phyloP scores from a whole-genome alignment of 2,113 vertebrate species.

The Trematocara macrostoma region DNA sequence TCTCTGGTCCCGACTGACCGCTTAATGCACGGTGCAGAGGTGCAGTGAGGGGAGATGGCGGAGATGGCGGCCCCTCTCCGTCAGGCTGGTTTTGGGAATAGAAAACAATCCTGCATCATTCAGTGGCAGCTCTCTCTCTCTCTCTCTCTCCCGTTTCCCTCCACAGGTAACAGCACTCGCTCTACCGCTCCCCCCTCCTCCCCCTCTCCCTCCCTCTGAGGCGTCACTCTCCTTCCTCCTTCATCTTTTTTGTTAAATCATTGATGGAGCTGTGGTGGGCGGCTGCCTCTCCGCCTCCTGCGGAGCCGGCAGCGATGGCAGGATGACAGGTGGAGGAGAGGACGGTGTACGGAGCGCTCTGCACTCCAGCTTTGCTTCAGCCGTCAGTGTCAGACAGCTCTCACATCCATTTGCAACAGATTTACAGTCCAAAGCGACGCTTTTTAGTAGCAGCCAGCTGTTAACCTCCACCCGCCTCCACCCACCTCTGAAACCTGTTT shows the following conservation, averaged over 20 bases:
- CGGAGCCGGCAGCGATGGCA: slow-evolving; percentile 10
- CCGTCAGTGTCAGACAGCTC: neutral
- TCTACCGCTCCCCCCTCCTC: neutral
- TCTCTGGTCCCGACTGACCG: neutral
- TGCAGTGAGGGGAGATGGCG: neutral
- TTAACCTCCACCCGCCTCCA: neutral
- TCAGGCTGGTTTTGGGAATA: neutral
- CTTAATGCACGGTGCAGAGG: neutral
- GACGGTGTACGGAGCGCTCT: neutral
- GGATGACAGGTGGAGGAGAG: neutral
- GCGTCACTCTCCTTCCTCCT: neutral
- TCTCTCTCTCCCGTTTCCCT: neutral
- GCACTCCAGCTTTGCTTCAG: neutral
- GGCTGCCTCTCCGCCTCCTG: slow-evolving; percentile 23
- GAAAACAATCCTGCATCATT: slow-evolving; percentile 36
- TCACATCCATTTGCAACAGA: neutral
- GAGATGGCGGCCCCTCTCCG: neutral
- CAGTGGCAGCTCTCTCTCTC: neutral
- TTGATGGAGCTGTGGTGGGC: slow-evolving; percentile 13
- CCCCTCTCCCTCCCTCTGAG: neutral
- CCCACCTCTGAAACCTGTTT: neutral
- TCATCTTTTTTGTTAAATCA: slow-evolving; percentile 26
- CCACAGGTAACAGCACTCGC: neutral
- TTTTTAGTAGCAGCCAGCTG: neutral
- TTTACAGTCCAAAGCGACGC: neutral